Conservation (phyloP, 2,113 vertebrate species). For the Platycercus adscitus region DNA sequence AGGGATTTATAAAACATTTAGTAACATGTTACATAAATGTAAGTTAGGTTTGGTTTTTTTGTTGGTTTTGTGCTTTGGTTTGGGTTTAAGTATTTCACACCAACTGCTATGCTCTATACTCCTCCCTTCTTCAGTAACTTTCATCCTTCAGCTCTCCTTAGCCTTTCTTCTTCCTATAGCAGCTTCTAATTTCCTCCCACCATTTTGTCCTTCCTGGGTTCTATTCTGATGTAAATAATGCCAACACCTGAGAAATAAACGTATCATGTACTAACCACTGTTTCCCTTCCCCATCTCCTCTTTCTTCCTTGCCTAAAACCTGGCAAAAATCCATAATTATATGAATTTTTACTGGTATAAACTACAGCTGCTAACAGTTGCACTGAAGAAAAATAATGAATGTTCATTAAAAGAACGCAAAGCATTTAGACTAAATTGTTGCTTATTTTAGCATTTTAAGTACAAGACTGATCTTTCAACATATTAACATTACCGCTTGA, state of each 20-base stretch:
- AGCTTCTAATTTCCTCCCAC: neutral
- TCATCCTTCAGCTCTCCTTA: neutral
- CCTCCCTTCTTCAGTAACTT: neutral
- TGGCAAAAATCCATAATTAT: neutral
- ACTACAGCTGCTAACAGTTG: neutral
- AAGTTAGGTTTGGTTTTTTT: neutral
- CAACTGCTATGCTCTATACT: neutral
- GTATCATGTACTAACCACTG: neutral
- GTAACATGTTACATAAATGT: neutral
- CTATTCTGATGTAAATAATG: neutral
- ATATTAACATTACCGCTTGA: neutral
- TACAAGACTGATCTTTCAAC: neutral
- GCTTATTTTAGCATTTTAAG: neutral
- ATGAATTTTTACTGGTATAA: neutral
- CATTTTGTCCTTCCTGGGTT: accelerated
- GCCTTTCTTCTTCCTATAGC: neutral
- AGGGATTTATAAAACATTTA: neutral
- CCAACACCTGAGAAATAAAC: neutral
- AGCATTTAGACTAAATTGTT: neutral
- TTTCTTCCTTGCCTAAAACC: neutral
- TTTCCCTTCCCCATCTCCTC: neutral
- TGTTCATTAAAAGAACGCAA: neutral
- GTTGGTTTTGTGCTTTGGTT: neutral
- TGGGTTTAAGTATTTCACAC: neutral
- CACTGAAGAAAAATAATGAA: neutral